Conservation (phyloP, 2,797 vertebrate species). For the Oreochromis mossambicus region DNA sequence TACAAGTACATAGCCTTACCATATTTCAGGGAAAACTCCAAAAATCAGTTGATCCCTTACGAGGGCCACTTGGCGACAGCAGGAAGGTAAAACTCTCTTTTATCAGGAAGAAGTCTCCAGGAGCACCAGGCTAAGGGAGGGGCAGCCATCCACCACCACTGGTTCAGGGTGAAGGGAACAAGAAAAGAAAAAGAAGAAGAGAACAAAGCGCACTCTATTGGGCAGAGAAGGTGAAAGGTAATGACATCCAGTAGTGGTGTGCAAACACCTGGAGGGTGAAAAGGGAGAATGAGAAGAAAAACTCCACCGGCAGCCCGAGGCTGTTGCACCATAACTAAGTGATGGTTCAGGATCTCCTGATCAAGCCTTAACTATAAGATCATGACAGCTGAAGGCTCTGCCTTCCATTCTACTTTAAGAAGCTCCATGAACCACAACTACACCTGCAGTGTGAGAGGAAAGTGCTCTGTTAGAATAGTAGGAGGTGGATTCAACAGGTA, state of each 20-base stretch:
- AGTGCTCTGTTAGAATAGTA: background rate
- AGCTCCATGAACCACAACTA: background rate
- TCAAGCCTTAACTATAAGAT: background rate
- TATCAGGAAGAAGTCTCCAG: background rate
- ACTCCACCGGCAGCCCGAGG: background rate
- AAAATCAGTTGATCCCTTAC: background rate
- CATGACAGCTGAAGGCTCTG: background rate
- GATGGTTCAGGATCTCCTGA: background rate
- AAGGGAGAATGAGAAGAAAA: background rate
- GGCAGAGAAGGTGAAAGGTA: background rate
- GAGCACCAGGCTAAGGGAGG: background rate
- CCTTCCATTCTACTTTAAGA: background rate
- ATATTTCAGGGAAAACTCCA: background rate
- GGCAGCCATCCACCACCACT: background rate
- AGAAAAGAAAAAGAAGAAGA: background rate
- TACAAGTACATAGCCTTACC: background rate
- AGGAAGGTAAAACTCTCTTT: background rate
- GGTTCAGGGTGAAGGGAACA: background rate
- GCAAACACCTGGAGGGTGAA: background rate
- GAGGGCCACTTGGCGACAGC: accelerated
- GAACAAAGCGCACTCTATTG: accelerated
- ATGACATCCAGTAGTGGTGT: background rate
- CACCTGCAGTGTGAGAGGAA: background rate
- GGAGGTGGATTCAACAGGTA: background rate
- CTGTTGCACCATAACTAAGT: background rate